Evolutionary conservation across 2,113 vertebrate genomes (phyloP), one percentile per base, ranked within the genome.

Genomic region (Mixornis gularis): DNA sequence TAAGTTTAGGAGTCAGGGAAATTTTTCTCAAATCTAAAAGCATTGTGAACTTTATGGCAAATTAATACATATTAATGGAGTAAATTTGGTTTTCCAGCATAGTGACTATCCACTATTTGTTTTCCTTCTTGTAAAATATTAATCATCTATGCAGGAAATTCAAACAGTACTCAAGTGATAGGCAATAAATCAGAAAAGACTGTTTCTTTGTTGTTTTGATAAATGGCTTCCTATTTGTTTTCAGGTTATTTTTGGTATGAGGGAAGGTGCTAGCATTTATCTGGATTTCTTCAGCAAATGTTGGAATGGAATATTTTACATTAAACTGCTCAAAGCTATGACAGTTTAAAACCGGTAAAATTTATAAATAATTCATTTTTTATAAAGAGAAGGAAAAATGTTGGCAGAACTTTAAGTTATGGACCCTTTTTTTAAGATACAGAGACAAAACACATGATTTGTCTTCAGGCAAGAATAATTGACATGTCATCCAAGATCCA

Each of bases 291-390:
- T 92, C 65, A 81, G 49, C 25, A 89, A 64, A 74, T 79, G 58
- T 43, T 85, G 38, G 25, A 83, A 53, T 53, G 38, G 36, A 89
- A 71, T 90, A 79, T 89, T 94, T 92, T 84, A 26, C 52, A 56
- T 83, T 78, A 38, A 92, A 76, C 17, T 78, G 22, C 29, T 94
- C 8, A 60, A 79, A 5, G 29, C 12, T 68, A 8, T 52, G 58
- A 70, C 62, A 90, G 66, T 69, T 93, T 91, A 72, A 95, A 90
- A 72, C 24, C 26, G 76, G n/a, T 43, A 26, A 92, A 89, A 72
- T 49, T 43, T 69, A 89, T 85, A 87, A 93, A 87, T 94, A 82
- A 87, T 95, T 94, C 29, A 69, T 81, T 51, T 70, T 93, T 83
- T 85, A 92, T 78, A 90, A 88, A 73, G 34, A 65, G 38, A 73